These are phyloP conservation scores for Leucoma salicis DNA, from an alignment of 2,888 invertebrate genomes.

Conservation along the genomic window DNA sequence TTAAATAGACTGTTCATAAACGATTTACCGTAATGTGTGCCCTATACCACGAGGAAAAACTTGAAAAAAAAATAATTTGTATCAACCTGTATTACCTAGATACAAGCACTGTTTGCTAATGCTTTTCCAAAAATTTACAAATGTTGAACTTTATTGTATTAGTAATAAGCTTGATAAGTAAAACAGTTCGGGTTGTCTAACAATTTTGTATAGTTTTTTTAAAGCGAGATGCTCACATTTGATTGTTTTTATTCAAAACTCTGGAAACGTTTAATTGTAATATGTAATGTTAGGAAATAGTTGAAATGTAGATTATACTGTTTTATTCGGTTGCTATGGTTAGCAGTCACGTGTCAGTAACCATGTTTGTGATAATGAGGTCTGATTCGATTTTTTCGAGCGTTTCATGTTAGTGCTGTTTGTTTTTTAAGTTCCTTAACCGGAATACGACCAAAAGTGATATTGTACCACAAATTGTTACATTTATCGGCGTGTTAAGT, in stretches of 20 bases:
- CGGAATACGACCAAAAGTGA: constrained; percentile 32
- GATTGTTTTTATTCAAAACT: constrained; percentile 73
- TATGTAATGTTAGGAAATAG: constrained; percentile 51
- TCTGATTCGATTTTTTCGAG: constrained; percentile 37
- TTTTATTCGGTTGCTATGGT: constrained; percentile 26
- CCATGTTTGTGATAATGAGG: constrained; percentile 38
- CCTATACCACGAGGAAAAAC: too few relatives aligned
- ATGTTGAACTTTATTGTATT: constrained; percentile 28
- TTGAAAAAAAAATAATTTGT: background rate
- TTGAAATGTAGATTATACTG: constrained; percentile 44
- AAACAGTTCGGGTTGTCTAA: background rate
- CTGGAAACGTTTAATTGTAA: constrained; percentile 74
- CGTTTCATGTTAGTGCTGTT: constrained; percentile 35
- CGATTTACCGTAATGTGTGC: too few relatives aligned
- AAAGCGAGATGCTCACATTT: constrained; percentile 59
- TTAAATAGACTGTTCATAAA: too few relatives aligned
- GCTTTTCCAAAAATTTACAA: constrained; percentile 3
- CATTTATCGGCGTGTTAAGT: constrained; percentile 17
- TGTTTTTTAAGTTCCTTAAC: constrained; percentile 35
- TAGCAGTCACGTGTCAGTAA: constrained; percentile 37
- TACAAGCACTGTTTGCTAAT: constrained; percentile 28
- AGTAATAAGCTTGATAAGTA: constrained; percentile 9
- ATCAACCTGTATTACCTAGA: constrained; percentile 8
- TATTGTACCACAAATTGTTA: constrained; percentile 33
- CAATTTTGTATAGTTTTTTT: constrained; percentile 29